phyloP scores from a whole-genome alignment of 2,113 vertebrate genomes.

The Numenius arquata region DNA sequence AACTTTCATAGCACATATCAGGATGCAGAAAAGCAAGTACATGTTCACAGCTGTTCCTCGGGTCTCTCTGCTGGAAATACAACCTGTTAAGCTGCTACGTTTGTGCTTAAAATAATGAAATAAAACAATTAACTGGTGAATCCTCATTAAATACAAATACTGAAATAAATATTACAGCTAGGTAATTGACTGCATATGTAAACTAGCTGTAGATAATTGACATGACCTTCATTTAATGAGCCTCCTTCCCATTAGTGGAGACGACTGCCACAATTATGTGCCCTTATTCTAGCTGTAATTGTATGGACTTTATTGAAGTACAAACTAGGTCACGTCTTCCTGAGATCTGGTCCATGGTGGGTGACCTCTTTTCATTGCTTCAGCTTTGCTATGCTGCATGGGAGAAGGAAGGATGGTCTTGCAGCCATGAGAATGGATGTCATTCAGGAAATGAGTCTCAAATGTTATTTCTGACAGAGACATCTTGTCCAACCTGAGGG shows the following conservation, averaged over 20 bases:
- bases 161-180: conserved; percentile 45
- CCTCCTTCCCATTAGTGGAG: conserved; percentile 2
- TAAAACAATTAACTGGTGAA: conserved; percentile 1
- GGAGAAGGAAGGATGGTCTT: not conserved
- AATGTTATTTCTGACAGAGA: not conserved
- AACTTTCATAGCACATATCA: not conserved
- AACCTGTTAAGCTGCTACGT: not conserved
- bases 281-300: not conserved
- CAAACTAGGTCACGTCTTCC: not conserved
- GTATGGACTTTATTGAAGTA: not conserved
- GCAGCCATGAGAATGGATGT: not conserved
- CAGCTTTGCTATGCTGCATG: not conserved
- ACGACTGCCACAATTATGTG: not conserved
- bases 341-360: not conserved
- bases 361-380: not conserved
- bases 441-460: not conserved
- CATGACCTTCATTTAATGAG: conserved; percentile 27
- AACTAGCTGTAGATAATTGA: conserved; percentile 50
- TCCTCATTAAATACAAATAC: conserved; percentile 44
- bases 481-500: accelerated
- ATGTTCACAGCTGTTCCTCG: not conserved
- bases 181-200: conserved; percentile 51
- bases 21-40: not conserved
- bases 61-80: not conserved
- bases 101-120: conserved; percentile 11